These are phyloP conservation scores for Pseudolycoriella hygida DNA, from an alignment of 2,888 invertebrate genomes.

Conservation along the genomic window DNA sequence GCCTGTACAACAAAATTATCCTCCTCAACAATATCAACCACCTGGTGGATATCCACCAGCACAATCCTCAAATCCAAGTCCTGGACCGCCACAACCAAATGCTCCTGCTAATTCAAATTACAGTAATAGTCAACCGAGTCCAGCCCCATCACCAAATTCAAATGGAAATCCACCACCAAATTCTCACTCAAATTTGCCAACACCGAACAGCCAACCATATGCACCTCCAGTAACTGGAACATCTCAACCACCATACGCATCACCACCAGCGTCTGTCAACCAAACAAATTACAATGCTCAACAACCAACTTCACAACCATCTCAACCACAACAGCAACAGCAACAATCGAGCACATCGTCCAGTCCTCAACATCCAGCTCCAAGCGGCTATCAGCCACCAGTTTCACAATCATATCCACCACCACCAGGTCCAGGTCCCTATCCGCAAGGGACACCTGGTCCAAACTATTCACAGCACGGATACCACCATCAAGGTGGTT, in stretches of 20 bases:
- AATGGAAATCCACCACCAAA: slow-evolving; percentile 11
- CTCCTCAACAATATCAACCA: slow-evolving; percentile 25
- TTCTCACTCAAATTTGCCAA: background rate
- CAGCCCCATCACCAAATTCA: slow-evolving; percentile 20
- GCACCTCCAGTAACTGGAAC: slow-evolving; percentile 13
- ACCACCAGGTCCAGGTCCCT: slow-evolving; percentile 23
- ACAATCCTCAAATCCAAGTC: slow-evolving; percentile 5
- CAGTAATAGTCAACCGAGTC: slow-evolving; percentile 23
- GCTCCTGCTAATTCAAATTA: background rate
- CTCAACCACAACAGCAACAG: slow-evolving; percentile 13
- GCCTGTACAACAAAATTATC: slow-evolving; percentile 29
- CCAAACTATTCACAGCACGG: slow-evolving; percentile 36
- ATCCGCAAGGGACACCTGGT: slow-evolving; percentile 18
- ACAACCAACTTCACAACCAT: slow-evolving; percentile 18
- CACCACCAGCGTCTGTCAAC: slow-evolving; percentile 20
- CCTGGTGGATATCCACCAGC: slow-evolving; percentile 15
- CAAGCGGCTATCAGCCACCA: slow-evolving; percentile 25
- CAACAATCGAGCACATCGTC: slow-evolving; percentile 16
- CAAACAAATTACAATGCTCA: slow-evolving; percentile 19
- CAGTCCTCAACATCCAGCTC: slow-evolving; percentile 18
- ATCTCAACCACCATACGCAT: slow-evolving; percentile 20
- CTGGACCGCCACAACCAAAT: slow-evolving; percentile 13
- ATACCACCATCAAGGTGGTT: slow-evolving; percentile 39
- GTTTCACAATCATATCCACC: slow-evolving; percentile 5
- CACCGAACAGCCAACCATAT: slow-evolving; percentile 15